These are phyloP conservation scores for Hypothenemus hampei DNA, from an alignment of 1,140 invertebrate species.

Conservation along the genomic window DNA sequence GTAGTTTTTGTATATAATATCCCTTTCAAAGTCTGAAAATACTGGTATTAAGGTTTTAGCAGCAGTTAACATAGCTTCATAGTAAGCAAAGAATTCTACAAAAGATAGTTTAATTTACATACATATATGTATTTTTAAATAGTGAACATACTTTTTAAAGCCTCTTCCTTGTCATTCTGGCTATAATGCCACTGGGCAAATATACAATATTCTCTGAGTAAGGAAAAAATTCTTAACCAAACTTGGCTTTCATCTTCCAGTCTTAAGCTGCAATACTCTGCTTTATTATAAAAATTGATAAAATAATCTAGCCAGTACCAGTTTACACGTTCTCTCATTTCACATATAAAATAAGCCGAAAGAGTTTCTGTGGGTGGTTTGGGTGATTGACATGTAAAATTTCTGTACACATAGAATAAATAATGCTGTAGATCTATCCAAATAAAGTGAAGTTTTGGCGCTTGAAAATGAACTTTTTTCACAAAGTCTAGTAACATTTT, in stretches of 20 bases:
- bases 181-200: slow-evolving; percentile 35
- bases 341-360: slow-evolving; percentile 31
- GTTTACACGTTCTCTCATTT: slow-evolving; percentile 34
- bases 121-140: neutral
- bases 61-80: slow-evolving; percentile 36
- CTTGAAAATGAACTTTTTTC: slow-evolving; percentile 34
- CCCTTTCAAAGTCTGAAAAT: slow-evolving; percentile 33
- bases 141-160: slow-evolving; percentile 5
- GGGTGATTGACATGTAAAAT: slow-evolving; percentile 34
- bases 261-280: slow-evolving; percentile 21
- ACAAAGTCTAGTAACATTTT: slow-evolving; percentile 36
- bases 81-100: slow-evolving; percentile 36
- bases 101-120: slow-evolving; percentile 2
- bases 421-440: slow-evolving; percentile 41
- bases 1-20: slow-evolving; percentile 34
- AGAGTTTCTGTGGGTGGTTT: slow-evolving; percentile 27
- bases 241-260: slow-evolving; percentile 36
- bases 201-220: slow-evolving; percentile 34
- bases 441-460: slow-evolving; percentile 29
- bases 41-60: slow-evolving; percentile 33
- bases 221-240: slow-evolving; percentile 33
- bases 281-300: neutral
- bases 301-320: slow-evolving; percentile 19
- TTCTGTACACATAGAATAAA: slow-evolving; percentile 38
- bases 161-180: slow-evolving; percentile 24